These are phyloP conservation scores for Meganola albula DNA, from an alignment of 2,888 invertebrate genomes.

Conservation along the genomic window DNA sequence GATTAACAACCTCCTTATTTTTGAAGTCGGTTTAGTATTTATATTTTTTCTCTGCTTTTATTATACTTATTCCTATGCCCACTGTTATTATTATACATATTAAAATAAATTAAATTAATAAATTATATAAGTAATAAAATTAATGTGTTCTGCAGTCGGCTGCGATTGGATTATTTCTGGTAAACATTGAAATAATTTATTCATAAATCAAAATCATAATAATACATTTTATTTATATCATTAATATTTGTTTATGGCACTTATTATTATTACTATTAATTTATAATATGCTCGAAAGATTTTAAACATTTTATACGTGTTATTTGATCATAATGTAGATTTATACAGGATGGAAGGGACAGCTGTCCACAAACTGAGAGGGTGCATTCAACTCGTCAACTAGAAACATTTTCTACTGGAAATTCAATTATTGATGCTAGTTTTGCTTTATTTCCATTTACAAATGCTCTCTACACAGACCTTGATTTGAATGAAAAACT, in stretches of 20 bases:
- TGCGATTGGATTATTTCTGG: conserved; percentile 86
- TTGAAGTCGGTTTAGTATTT: no score
- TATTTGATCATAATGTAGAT: no score
- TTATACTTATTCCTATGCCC: conserved; percentile 24
- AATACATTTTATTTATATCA: conserved; percentile 36
- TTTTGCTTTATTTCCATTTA: no score
- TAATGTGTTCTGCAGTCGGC: conserved; percentile 82
- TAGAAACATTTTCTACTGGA: no score
- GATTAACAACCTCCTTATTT: no score
- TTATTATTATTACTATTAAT: conserved; percentile 20
- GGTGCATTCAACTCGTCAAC: no score
- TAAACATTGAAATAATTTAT: conserved; percentile 63
- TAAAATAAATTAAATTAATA: conserved; percentile 37
- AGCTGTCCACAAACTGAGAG: no score
- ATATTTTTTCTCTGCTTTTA: conserved; percentile 25
- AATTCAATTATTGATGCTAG: no score
- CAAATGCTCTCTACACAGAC: no score
- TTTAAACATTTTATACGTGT: no score
- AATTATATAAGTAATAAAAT: conserved; percentile 50
- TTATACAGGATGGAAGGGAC: no score
- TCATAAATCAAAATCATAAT: conserved; percentile 40
- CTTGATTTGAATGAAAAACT: no score
- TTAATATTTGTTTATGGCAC: conserved; percentile 34
- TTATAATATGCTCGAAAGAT: conserved; percentile 8
- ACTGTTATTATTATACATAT: conserved; percentile 26